Evolutionary conservation across 2,797 vertebrate genomes (phyloP), one percentile per base, ranked within the genome.

Genomic region (Serranus cabrilla): DNA sequence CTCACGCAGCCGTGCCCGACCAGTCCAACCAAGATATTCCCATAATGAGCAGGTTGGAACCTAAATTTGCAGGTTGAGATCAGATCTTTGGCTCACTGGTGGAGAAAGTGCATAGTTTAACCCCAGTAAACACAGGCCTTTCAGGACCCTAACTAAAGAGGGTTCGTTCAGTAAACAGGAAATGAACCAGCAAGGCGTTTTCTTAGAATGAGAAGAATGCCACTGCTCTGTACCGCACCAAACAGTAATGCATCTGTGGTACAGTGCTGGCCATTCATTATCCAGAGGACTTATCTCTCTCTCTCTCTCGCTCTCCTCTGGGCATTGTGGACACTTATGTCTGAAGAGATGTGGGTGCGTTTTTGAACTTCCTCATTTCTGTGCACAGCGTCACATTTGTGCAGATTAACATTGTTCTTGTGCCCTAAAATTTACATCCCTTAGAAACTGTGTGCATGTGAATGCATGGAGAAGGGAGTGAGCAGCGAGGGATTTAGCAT

Each of bases 111-210:
- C 90, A 93, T 92, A 94, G 92, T 90, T 94, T 85, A 84, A 86
- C 83, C 85, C 77, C 87, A 81, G 93, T 95, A 94, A 95, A 95
- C 92, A 95, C 91, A 91, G 91, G 81, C 89, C 86, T 93, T 90
- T 86, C 83, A 90, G 81, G 89, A 90, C 92, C 91, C 88, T 88
- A 91, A 90, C 92, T 92, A 78, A 81, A 91, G 87, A 78, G 88
- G 93, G 83, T 81, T 85, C 45, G 51, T 79, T 92, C 87, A 85
- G 93, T 95, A 96, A 96, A 96, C 95, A 96, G 96, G 96, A 97
- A 96, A 94, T 94, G 92, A 94, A 92, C 88, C 90, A 89, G 87
- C 91, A 93, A 94, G 95, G 92, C 91, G 90, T 88, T 95, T 92
- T 89, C 92, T 92, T 87, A 91, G 90, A 94, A 93, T 92, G 80